Evolutionary conservation across 2,113 vertebrate genomes (phyloP).

Genomic region (Pituophis catenifer): DNA sequence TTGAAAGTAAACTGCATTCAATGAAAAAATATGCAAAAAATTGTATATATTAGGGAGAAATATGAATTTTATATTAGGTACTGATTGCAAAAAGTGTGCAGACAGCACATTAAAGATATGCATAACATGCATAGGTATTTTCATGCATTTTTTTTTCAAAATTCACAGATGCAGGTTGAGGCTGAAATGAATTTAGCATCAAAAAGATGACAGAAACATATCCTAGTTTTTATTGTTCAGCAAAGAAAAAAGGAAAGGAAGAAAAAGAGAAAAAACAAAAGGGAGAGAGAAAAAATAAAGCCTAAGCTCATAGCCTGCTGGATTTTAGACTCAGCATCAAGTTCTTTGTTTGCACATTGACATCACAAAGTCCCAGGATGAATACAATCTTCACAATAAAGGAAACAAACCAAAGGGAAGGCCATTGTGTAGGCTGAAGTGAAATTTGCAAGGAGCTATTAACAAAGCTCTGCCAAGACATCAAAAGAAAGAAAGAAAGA

Average conservation of each 20-base stretch:
- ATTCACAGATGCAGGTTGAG: neutral
- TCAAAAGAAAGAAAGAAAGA: neutral
- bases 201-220: neutral
- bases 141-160: neutral
- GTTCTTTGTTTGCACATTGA: neutral
- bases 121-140: neutral
- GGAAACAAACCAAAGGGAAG: neutral
- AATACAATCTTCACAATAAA: neutral
- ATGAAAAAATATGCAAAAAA: neutral
- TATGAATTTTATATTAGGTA: neutral
- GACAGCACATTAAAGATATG: neutral
- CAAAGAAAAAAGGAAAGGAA: neutral
- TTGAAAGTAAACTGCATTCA: neutral
- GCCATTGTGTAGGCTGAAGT: neutral
- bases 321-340: neutral
- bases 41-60: neutral
- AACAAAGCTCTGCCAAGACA: neutral
- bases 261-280: neutral
- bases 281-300: neutral
- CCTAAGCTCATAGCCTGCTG: neutral
- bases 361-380: neutral
- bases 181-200: neutral
- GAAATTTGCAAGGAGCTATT: slow-evolving; percentile 2
- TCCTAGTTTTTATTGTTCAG: neutral
- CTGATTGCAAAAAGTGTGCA: neutral